A percentile compares a stretch with the other conserved stretches of the same genome.
These are phyloP conservation scores for Andrena cerasifolii DNA, from an alignment of 1,140 invertebrate genomes.

Conservation along the genomic window DNA sequence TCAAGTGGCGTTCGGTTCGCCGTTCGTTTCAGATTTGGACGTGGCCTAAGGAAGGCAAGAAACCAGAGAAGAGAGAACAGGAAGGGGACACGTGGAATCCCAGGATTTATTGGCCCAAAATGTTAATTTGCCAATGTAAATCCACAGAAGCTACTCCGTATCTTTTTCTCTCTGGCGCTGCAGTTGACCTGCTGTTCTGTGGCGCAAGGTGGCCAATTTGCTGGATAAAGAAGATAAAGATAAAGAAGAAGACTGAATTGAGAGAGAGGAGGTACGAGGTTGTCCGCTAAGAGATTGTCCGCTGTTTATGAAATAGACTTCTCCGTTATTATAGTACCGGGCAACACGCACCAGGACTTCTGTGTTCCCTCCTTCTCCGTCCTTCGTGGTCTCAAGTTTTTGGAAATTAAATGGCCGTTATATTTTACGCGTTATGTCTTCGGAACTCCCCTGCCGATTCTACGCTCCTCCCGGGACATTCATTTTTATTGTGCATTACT, in stretches of 20 bases:
- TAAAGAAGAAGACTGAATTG: slow-evolving; percentile 60
- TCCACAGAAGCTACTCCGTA: slow-evolving; percentile 61
- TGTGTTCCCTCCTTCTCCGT: not conserved
- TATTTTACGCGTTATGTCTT: slow-evolving; percentile 19
- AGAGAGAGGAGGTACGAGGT: slow-evolving; percentile 50
- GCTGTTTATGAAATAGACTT: slow-evolving; percentile 80
- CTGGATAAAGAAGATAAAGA: slow-evolving; percentile 79
- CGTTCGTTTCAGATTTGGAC: too few relatives aligned
- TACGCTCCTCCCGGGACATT: not conserved
- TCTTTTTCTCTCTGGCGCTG: slow-evolving; percentile 35
- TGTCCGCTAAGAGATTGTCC: slow-evolving; percentile 56
- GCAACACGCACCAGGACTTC: slow-evolving; percentile 70
- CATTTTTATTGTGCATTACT: slow-evolving; percentile 16
- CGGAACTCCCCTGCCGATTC: not conserved
- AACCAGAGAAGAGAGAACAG: not conserved
- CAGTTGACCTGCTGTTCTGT: slow-evolving; percentile 48
- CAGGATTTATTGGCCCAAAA: slow-evolving; percentile 53
- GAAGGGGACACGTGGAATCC: slow-evolving; percentile 33
- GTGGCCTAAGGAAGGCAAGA: not conserved
- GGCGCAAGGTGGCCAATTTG: slow-evolving; percentile 69
- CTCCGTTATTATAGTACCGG: slow-evolving; percentile 80
- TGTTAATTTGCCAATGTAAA: slow-evolving; percentile 63
- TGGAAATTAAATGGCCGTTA: slow-evolving; percentile 29
- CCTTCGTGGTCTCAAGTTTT: not conserved
- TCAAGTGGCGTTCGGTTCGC: too few relatives aligned